A percentile compares a stretch with the other conserved stretches of the same genome.
Conservation (phyloP, 1,140 invertebrate species). For the Trichonephila clavipes region DNA sequence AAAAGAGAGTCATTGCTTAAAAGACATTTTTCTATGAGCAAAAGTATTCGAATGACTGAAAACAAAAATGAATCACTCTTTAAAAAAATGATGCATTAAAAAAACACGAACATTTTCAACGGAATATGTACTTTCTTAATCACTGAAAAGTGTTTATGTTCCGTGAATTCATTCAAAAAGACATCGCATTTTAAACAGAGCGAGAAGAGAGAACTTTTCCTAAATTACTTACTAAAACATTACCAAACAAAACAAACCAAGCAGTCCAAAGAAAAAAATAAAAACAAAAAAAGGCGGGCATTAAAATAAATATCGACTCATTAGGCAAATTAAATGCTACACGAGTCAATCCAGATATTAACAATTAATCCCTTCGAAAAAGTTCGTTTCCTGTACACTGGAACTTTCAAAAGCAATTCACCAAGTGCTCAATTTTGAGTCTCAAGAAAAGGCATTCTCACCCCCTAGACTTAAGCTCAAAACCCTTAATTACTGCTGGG, state of each 20-base stretch:
- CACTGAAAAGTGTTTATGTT: background rate
- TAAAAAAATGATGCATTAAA: no score
- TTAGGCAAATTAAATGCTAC: slow-evolving; percentile 60
- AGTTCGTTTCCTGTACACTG: background rate
- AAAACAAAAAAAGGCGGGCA: background rate
- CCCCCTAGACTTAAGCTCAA: background rate
- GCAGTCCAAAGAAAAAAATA: background rate
- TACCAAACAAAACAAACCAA: background rate
- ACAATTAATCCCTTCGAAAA: slow-evolving; percentile 47
- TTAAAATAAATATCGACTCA: slow-evolving; percentile 45
- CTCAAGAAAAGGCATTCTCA: background rate
- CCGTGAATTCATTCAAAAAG: background rate
- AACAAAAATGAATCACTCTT: no score
- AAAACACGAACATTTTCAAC: no score
- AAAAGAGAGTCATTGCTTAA: no score
- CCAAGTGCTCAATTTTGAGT: background rate
- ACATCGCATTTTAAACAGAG: background rate
- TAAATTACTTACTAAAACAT: background rate
- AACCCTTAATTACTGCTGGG: slow-evolving; percentile 33
- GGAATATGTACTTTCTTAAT: no score
- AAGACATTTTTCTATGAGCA: no score
- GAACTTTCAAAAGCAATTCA: slow-evolving; percentile 30
- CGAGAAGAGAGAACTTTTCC: no score
- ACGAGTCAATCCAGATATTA: slow-evolving; percentile 59
- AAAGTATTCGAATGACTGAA: no score